Conservation (phyloP, 2,888 invertebrate species). For the Troilus luridus region DNA sequence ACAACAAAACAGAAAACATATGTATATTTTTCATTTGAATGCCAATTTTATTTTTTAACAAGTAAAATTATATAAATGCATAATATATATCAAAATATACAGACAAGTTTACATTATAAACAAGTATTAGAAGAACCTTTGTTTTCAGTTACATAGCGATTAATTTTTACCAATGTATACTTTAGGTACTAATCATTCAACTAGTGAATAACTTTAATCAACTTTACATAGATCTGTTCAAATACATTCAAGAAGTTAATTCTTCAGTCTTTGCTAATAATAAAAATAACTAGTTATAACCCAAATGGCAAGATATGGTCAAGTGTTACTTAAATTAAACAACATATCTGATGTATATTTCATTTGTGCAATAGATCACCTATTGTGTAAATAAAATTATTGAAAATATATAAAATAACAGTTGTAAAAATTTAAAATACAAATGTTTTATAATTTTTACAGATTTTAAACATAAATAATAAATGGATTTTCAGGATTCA, state of each 20-base stretch:
- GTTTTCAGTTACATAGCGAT: neutral
- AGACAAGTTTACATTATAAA: constrained; percentile 22
- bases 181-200: neutral
- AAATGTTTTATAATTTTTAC: neutral
- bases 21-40: neutral
- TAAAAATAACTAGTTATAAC: neutral
- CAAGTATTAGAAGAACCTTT: neutral
- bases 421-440: neutral
- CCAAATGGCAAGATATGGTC: constrained; percentile 14
- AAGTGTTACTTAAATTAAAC: neutral
- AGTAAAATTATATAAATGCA: constrained; percentile 2
- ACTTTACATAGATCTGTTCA: constrained; percentile 13
- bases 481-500: neutral
- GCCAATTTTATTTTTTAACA: neutral
- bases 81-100: constrained; percentile 22
- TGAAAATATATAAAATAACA: neutral
- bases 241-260: constrained; percentile 18
- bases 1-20: neutral
- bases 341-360: neutral
- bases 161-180: neutral
- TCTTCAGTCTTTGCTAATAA: constrained; percentile 42
- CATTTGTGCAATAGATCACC: neutral
- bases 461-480: neutral
- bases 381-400: neutral
- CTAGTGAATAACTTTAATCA: constrained; percentile 2